Base-by-base conservation (phyloP, 2,888 invertebrate genomes). In the Xestobium rufovillosum region DNA sequence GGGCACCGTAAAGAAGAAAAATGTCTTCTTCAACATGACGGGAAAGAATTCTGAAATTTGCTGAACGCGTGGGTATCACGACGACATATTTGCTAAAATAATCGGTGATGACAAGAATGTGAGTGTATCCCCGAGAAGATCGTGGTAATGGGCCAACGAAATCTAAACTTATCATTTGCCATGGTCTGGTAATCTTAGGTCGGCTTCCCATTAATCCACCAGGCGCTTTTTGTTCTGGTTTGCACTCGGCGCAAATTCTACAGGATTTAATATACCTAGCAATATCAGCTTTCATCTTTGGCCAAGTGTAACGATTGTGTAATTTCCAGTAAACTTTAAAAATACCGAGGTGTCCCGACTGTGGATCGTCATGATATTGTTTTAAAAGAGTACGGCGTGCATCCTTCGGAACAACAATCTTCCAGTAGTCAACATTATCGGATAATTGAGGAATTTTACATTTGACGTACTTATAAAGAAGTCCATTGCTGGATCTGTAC, bases 311-410 rank as follows among this genome's bases (percentile, higher is more conserved):
- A 6, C n/a, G 2, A 6, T 23, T 15, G 13, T 17, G 9, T 9
- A 34, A 25, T 28, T 36, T 41, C 8, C 16, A 2, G 10, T 30
- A 29, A 13, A 39, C 40, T 26, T 34, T 41, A 14, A 26, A 39
- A 25, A 34, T 26, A 11, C 41, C 41, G 8, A 37, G 15, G 14
- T 41, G 41, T 6, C 34, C 41, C 14, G 34, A 12, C n/a, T 28
- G 23, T 2, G 42, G 39, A 11, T 2, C 14, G 14, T 39, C 36
- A 39, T 38, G 36, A 17, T 8, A 29, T 15, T 2, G 13, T 16
- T 1, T 4, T 2, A 10, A 14, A 17, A 16, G 19, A 17, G 6
- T 3, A 11, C 12, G 14, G 12, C 28, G 28, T 11, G 15, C 11
- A 10, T 34, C 16, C 11, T 34, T 34, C 2, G 28, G 28, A 17